Base-by-base conservation (phyloP, 2,797 vertebrate genomes). In the Enteromius unitaeniatus region DNA sequence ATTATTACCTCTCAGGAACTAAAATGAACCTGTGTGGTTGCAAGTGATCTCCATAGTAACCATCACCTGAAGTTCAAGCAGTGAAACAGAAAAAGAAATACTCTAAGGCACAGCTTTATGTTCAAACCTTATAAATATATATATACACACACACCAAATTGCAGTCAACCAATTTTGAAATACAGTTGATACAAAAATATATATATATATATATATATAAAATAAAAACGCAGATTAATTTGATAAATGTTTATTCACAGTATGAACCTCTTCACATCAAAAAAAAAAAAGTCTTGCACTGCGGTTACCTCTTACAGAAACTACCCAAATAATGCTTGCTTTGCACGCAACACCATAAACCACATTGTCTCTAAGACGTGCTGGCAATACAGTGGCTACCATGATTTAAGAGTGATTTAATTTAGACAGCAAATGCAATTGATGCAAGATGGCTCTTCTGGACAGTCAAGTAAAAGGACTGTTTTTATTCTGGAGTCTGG, bases 371-470 rank as follows among this genome's bases (percentile, higher is more conserved):
- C 82, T 83, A 85, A 88, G 64, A 85, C 21, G 69, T 69, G 81
- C 89, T 88, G 89, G 89, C 68, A 86, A 86, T 77, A 84, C 78
- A 87, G 76, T 70, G 67, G 86, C 86, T 86, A 85, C 81, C 83
- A 62, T 85, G 68, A 87, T 85, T 83, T 87, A 87, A 82, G 82
- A 78, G 60, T 89, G 86, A 90, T 90, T 90, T 87, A 89, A 90
- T 90, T 90, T 86, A 81, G 85, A 86, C 86, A 85, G 86, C 86
- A 90, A 89, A 90, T 90, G 89, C 86, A 89, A 89, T 88, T 87
- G 86, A 83, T 86, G 88, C 84, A 86, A 84, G 87, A 89, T 87
- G 88, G 88, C 86, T 88, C 84, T 88, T 88, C 85, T 86, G 88
- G 85, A 87, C 86, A 86, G 86, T 79, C 84, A 78, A 78, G 83